Evolutionary conservation across 2,888 invertebrate species (phyloP).

Genomic region (Ferdinandea cuprea): DNA sequence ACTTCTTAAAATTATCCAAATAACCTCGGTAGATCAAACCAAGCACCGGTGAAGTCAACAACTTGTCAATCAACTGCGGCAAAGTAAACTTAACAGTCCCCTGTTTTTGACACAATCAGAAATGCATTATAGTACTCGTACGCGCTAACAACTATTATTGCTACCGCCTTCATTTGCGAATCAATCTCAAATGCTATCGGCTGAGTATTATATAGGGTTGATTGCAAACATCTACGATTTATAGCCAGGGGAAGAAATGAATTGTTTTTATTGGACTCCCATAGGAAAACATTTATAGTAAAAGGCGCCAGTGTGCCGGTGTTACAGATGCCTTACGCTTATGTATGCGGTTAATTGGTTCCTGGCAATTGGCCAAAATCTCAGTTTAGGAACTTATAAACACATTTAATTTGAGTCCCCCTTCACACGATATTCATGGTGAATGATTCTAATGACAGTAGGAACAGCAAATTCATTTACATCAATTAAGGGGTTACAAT

Average conservation of each 20-base stretch:
- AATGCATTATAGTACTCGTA: slow-evolving; percentile 66
- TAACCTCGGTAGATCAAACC: slow-evolving; percentile 43
- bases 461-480: slow-evolving; percentile 69
- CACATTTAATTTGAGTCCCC: slow-evolving; percentile 55
- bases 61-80: slow-evolving; percentile 81
- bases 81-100: slow-evolving; percentile 58
- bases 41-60: slow-evolving; percentile 79
- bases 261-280: slow-evolving; percentile 71
- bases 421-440: slow-evolving; percentile 31
- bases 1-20: slow-evolving; percentile 53
- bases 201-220: slow-evolving; percentile 56
- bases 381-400: slow-evolving; percentile 61
- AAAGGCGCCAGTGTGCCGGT: slow-evolving; percentile 56
- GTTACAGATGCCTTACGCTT: slow-evolving; percentile 62
- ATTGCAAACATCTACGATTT: slow-evolving; percentile 54
- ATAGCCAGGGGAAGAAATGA: slow-evolving; percentile 53
- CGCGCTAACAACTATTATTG: slow-evolving; percentile 70
- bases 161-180: slow-evolving; percentile 67
- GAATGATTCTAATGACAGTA: slow-evolving; percentile 63
- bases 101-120: slow-evolving; percentile 63
- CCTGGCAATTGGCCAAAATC: slow-evolving; percentile 66
- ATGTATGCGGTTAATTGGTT: slow-evolving; percentile 66
- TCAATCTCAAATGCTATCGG: slow-evolving; percentile 51
- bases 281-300: slow-evolving; percentile 62
- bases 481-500: slow-evolving; percentile 68